Conservation (phyloP, 2,113 vertebrate species). For the Nycticebus coucang region DNA sequence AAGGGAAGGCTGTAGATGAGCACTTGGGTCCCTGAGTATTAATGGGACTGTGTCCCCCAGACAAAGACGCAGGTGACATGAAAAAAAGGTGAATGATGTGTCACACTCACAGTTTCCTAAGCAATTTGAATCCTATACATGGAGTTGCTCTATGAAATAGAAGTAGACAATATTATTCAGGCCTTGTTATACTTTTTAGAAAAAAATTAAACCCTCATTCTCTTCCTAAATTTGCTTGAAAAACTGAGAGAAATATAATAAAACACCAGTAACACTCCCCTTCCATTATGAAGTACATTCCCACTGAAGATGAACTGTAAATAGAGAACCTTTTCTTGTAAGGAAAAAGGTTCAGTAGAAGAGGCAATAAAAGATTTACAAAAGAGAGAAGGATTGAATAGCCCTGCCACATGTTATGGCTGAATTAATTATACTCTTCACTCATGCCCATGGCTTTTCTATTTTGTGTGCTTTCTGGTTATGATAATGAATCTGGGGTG, state of each 20-base stretch:
- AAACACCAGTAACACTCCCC: background rate
- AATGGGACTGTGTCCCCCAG: background rate
- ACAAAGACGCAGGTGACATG: background rate
- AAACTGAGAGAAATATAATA: constrained; percentile 43
- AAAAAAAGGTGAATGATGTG: background rate
- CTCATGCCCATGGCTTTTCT: background rate
- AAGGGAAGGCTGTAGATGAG: background rate
- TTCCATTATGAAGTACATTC: background rate
- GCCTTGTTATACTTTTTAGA: background rate
- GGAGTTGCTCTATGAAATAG: background rate
- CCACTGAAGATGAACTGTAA: constrained; percentile 13
- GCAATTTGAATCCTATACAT: background rate
- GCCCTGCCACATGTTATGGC: background rate
- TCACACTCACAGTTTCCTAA: background rate
- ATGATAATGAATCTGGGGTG: background rate
- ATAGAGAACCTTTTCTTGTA: background rate
- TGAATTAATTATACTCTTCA: background rate
- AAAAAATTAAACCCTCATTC: background rate
- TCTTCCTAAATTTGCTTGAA: constrained; percentile 40
- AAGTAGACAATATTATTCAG: background rate
- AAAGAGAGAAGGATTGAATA: background rate
- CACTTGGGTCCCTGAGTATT: background rate
- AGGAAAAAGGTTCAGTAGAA: constrained; percentile 21
- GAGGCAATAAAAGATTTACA: constrained; percentile 28
- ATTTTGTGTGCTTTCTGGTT: background rate